Evolutionary conservation across 2,113 vertebrate species (phyloP).

Genomic region (Halichoerus grypus): DNA sequence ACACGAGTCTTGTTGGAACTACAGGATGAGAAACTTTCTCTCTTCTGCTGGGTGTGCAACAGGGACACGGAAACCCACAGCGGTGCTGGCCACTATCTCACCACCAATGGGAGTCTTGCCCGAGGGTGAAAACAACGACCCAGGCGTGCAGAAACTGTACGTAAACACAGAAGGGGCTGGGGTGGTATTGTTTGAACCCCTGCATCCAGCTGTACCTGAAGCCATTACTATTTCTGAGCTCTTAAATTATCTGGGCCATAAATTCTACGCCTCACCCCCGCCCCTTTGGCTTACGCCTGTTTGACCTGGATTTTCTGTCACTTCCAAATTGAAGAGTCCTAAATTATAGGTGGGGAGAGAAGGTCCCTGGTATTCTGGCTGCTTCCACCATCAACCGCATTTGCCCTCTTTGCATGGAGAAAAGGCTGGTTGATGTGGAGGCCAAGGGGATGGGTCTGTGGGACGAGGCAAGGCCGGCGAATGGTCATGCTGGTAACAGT

Average conservation of each 20-base stretch:
- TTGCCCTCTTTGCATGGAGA: neutral
- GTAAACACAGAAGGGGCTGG: neutral
- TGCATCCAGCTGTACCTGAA: neutral
- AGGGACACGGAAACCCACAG: neutral
- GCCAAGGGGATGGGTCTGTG: neutral
- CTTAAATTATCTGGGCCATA: neutral
- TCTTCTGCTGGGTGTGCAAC: neutral
- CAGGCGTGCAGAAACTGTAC: neutral
- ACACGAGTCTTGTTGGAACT: neutral
- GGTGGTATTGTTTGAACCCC: neutral
- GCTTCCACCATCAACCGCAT: neutral
- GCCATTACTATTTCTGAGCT: neutral
- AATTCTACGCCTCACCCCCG: neutral
- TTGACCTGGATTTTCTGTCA: constrained; percentile 31
- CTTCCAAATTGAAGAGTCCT: neutral
- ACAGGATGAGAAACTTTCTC: neutral
- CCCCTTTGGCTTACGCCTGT: neutral
- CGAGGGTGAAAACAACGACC: neutral
- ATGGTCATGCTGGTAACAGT: neutral
- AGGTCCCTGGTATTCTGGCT: neutral
- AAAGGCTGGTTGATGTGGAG: neutral
- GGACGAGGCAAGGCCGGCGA: neutral
- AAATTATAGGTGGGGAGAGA: constrained; percentile 14
- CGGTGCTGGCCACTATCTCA: neutral
- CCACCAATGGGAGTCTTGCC: neutral